Percentiles rank a stretch among this genome's conserved stretches.
Evolutionary conservation across 2,113 vertebrate species (phyloP).

Genomic region (Camelus bactrianus): DNA sequence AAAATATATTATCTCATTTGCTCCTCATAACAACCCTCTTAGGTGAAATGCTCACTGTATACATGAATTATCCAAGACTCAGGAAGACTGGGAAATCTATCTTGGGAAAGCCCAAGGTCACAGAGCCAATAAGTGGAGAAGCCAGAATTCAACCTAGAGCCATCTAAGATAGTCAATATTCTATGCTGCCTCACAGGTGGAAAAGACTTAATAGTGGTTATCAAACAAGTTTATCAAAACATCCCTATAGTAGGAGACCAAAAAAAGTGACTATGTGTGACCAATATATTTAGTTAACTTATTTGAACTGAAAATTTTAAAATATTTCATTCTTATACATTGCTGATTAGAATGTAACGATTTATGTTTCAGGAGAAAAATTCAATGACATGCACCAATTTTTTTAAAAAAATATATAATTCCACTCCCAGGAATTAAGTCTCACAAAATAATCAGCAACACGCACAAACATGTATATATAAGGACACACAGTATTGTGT

Average conservation of each 20-base stretch:
- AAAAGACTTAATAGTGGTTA: background rate
- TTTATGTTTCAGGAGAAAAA: background rate
- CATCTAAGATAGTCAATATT: background rate
- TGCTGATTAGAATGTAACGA: background rate
- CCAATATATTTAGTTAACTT: background rate
- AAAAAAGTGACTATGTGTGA: background rate
- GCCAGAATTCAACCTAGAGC: background rate
- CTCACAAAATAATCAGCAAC: background rate
- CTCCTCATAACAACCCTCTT: background rate
- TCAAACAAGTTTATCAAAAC: conserved; percentile 27
- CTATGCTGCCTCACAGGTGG: background rate
- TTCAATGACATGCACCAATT: background rate
- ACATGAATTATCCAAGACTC: background rate
- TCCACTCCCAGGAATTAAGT: background rate
- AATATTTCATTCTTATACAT: background rate
- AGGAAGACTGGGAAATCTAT: background rate
- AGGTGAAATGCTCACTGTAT: background rate
- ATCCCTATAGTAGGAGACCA: background rate
- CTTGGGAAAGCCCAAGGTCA: background rate
- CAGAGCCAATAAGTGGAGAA: background rate
- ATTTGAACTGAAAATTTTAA: background rate
- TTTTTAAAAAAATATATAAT: background rate
- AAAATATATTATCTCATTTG: background rate
- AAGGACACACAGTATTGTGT: background rate
- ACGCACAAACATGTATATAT: background rate